Percentiles rank a stretch among this genome's conserved stretches.
phyloP scores from a whole-genome alignment of 2,113 vertebrate genomes.

The Tretioscincus oriximinensis region DNA sequence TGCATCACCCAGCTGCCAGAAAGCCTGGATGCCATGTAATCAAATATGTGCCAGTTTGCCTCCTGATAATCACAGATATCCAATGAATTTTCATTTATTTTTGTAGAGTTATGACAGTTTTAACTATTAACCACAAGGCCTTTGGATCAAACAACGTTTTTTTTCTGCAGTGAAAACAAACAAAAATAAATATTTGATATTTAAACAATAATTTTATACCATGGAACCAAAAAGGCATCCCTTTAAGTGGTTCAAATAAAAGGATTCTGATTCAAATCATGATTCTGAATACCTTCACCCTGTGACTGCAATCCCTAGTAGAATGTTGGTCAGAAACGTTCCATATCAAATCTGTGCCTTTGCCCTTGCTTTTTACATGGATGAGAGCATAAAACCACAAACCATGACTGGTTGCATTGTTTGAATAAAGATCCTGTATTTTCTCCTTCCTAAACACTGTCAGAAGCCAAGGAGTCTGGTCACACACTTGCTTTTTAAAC shows the following conservation, averaged over 20 bases:
- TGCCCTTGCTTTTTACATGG: neutral
- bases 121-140: conserved; percentile 53
- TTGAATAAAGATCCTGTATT: no score
- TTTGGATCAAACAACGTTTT: conserved; percentile 41
- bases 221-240: conserved; percentile 51
- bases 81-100: conserved; percentile 59
- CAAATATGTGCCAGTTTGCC: conserved; percentile 33
- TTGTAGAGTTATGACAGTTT: conserved; percentile 52
- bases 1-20: conserved; percentile 54
- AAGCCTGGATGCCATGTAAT: conserved; percentile 36
- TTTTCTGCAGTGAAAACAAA: conserved; percentile 46
- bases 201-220: neutral
- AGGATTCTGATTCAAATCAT: conserved; percentile 49
- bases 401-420: no score
- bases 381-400: no score
- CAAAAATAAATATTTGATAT: conserved; percentile 23
- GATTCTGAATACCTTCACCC: neutral
- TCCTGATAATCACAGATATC: conserved; percentile 43
- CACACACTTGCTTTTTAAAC: no score
- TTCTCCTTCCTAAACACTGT: no score
- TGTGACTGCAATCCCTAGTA: no score
- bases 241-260: neutral
- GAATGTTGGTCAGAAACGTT: neutral
- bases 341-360: neutral
- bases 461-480: no score